Base-by-base conservation (phyloP, 2,888 invertebrate genomes). In the Shargacucullia verbasci region DNA sequence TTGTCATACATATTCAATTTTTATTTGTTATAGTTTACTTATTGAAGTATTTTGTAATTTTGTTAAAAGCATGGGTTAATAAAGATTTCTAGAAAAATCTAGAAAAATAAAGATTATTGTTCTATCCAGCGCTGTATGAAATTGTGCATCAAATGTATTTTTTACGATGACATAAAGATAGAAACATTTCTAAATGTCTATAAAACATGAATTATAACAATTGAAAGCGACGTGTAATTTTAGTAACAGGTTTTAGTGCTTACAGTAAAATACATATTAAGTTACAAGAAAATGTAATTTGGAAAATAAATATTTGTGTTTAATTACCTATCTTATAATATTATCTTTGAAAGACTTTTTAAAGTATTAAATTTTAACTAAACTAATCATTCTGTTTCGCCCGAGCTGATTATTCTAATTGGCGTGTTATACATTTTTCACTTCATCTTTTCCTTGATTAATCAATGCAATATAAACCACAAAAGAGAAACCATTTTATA, bases 101-200 rank as follows among this genome's bases (percentile, higher is more conserved):
- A n/a, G n/a, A n/a, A n/a, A n/a, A 29, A 8, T 9, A 12, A 33
- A 47, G 0, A 11, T 13, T 43, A 20, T 41, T 48, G 33, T 45
- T 41, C 0, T 14, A 29, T 35, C 14, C 41, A 14, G 13, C 27
- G 40, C 8, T 31, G 3, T 3, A 20, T 53, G 50, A 54, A 55
- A 27, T 1, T 34, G 6, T 8, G 11, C 37, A 40, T 46, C 20
- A 27, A 49, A 64, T 54, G 12, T 46, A 29, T 11, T 34, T 66
- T 41, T 25, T 27, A 40, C 27, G 34, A 56, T 47, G 44, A 47
- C 50, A 61, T 57, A 25, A 52, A 48, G 27, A 50, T 46, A 13
- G 43, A 68, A 64, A 64, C 34, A 59, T 53, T 44, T 41, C n/a
- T 45, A 57, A 52, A 47, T 46, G 31, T 44, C 45, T 48, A 38